Base-by-base conservation (phyloP, 2,113 vertebrate species). In the Pongo pygmaeus region DNA sequence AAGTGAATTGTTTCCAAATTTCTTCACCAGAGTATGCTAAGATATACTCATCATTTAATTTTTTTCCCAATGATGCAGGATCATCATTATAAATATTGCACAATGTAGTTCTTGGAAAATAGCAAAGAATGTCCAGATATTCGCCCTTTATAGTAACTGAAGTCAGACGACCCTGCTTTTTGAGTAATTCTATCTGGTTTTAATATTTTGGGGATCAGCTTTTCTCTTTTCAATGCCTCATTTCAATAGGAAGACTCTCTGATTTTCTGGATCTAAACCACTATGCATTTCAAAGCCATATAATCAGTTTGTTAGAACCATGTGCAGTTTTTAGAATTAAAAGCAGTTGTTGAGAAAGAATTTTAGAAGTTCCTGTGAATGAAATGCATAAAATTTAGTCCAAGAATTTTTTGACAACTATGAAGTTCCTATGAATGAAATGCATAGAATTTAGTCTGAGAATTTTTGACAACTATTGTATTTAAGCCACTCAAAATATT, bases 1-100 rank as follows among this genome's bases (percentile, higher is more conserved):
- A 89, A 86, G 85, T 52, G 43, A 94, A 79, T 50, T 69, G 4
- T 83, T 96, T 88, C 70, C 52, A 95, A 85, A 69, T 40, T 55
- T 97, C 67, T 78, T 94, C 48, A 78, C 48, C 43, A 74, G 67
- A 94, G 52, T 89, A 86, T 87, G 14, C 32, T 93, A 55, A 97
- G 23, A 64, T 72, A 80, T 12, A 75, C 38, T 59, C 22, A 38
- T 80, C 90, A 79, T 52, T 83, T 93, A 78, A 86, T 22, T 40
- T 87, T 30, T 97, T 70, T 91, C 48, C n/a, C 87, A 77, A 64
- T 30, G 30, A 91, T 20, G 18, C 17, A 95, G 67, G 30, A 8
- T 17, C n/a, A 46, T 43, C 20, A 50, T 75, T 89, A 52, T 89
- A 87, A 92, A 89, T 78, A 86, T 35, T 50, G 3, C 8, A 70